Evolutionary conservation across 2,113 vertebrate genomes (phyloP).

Genomic region (Hippocampus comes): DNA sequence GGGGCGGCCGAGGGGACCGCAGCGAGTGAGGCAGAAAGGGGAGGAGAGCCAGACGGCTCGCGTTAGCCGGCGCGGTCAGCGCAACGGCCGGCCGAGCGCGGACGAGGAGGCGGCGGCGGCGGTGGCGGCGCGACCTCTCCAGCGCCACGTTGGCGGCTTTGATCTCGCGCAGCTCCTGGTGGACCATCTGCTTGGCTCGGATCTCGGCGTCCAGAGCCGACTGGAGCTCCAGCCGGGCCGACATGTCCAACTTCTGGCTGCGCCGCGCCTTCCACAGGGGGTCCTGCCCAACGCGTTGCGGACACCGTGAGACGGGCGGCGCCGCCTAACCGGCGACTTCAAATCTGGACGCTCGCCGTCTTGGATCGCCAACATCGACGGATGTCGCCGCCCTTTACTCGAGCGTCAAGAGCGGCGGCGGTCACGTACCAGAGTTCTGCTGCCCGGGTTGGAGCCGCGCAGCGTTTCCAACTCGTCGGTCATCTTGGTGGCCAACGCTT

Average conservation of each 20-base stretch:
- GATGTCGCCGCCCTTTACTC: too few relatives aligned
- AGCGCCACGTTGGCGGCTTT: constrained; percentile 85
- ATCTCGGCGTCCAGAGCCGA: constrained; percentile 95
- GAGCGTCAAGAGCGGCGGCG: too few relatives aligned
- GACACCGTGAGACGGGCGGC: too few relatives aligned
- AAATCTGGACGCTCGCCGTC: too few relatives aligned
- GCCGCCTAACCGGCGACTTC: too few relatives aligned
- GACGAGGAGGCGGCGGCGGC: not conserved
- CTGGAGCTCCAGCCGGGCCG: constrained; percentile 91
- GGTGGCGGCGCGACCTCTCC: constrained; percentile 80
- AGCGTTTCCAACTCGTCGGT: constrained; percentile 91
- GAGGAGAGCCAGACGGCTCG: not conserved
- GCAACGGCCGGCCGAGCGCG: too few relatives aligned
- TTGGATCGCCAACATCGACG: too few relatives aligned
- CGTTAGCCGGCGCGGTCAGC: too few relatives aligned
- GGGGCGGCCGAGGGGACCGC: not conserved
- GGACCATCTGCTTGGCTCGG: constrained; percentile 90
- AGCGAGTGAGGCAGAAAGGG: not conserved
- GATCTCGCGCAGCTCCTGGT: constrained; percentile 87
- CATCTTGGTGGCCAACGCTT: constrained; percentile 96
- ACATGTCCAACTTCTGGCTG: constrained; percentile 98
- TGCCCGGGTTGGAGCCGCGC: constrained; percentile 85
- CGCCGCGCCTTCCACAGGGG: constrained; percentile 96
- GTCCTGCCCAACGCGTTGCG: constrained; percentile 71
- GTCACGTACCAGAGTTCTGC: constrained; percentile 81